Conservation (phyloP, 2,888 invertebrate species). For the Tenthredo distinguenda region DNA sequence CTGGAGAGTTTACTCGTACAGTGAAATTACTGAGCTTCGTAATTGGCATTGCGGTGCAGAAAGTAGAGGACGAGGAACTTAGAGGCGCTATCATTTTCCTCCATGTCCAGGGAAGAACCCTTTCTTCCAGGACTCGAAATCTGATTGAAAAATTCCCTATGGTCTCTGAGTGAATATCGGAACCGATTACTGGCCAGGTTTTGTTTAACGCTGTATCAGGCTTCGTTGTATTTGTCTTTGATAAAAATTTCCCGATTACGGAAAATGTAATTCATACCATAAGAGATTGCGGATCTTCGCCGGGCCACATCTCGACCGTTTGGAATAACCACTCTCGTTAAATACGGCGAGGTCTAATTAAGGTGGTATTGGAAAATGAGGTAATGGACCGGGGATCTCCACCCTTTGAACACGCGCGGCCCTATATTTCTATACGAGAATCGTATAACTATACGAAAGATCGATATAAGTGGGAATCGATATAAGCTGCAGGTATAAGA, state of each 20-base stretch:
- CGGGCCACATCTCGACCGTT: neutral
- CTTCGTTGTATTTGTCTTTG: neutral
- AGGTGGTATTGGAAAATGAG: conserved; percentile 9
- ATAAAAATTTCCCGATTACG: neutral
- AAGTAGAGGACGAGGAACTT: no score
- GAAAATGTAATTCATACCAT: neutral
- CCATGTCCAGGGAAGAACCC: neutral
- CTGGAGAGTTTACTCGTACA: neutral
- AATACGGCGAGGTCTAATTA: conserved; percentile 19
- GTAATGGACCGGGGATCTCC: neutral
- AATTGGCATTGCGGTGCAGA: no score
- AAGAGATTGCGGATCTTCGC: neutral
- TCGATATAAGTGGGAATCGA: neutral
- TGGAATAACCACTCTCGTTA: conserved; percentile 9
- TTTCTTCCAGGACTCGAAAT: neutral
- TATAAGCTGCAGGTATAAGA: conserved; percentile 8
- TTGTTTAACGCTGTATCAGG: neutral
- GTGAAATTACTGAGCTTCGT: neutral
- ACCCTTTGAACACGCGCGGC: neutral
- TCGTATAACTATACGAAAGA: neutral
- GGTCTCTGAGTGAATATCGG: no score
- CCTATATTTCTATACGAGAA: neutral
- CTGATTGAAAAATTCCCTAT: no score
- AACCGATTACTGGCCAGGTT: neutral
- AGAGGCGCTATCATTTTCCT: no score